Percentiles rank a stretch among this genome's conserved stretches.
Conservation (phyloP, 2,113 vertebrate species). For the Ancistrus triradiatus region DNA sequence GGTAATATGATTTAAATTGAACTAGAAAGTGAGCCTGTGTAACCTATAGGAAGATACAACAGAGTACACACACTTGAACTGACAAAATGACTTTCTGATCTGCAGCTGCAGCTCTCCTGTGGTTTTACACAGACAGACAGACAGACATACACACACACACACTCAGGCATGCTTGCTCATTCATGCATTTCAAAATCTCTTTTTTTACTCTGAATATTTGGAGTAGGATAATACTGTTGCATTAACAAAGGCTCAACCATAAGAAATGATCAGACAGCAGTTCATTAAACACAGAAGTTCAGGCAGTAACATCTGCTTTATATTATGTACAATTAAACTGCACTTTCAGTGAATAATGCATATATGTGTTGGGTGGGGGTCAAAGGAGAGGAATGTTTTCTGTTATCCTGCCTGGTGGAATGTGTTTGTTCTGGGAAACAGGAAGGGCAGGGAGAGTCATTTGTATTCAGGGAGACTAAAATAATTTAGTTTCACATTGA, state of each 20-base stretch:
- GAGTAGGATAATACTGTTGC: neutral
- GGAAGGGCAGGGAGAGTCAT: constrained; percentile 27
- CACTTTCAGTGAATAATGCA: neutral
- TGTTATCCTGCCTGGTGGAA: constrained; percentile 29
- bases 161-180: neutral
- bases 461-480: constrained; percentile 7
- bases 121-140: no score
- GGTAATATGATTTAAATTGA: no score
- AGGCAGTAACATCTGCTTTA: neutral
- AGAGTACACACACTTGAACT: no score
- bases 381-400: constrained; percentile 9
- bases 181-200: constrained; percentile 1
- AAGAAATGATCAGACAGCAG: neutral
- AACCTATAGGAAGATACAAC: no score
- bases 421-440: constrained; percentile 37
- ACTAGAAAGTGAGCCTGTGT: no score
- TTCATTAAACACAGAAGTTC: neutral
- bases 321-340: neutral
- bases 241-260: neutral
- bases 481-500: constrained; percentile 1
- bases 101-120: no score
- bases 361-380: neutral
- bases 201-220: constrained; percentile 3
- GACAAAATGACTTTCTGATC: no score
- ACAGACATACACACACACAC: constrained; percentile 19